Conservation (phyloP, 2,113 vertebrate genomes). For the Seriola aureovittata region DNA sequence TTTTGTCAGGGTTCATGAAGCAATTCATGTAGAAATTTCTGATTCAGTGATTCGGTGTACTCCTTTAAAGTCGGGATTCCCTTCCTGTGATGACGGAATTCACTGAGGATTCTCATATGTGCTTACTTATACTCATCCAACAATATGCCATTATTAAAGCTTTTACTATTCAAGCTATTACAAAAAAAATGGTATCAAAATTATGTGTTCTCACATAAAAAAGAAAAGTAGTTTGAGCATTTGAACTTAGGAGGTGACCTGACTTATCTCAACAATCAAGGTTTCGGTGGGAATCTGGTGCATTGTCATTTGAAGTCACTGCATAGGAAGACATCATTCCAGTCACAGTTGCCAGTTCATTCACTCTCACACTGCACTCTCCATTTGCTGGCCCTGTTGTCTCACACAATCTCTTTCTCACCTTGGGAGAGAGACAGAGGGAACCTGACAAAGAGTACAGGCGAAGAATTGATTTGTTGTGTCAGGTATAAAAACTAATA, state of each 20-base stretch:
- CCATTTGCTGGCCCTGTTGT: constrained; percentile 70
- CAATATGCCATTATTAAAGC: constrained; percentile 21
- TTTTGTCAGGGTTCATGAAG: background rate
- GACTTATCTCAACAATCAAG: constrained; percentile 64
- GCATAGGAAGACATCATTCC: constrained; percentile 70
- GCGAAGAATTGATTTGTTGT: constrained; percentile 78
- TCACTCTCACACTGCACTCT: constrained; percentile 49
- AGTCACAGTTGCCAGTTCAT: constrained; percentile 66
- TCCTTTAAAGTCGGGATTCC: background rate
- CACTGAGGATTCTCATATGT: background rate
- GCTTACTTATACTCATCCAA: constrained; percentile 12
- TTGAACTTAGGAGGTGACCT: constrained; percentile 38
- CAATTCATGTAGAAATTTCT: background rate
- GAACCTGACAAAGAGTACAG: constrained; percentile 61
- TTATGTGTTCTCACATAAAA: constrained; percentile 25
- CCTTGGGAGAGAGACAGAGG: constrained; percentile 62
- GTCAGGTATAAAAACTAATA: constrained; percentile 81
- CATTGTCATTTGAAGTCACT: constrained; percentile 76
- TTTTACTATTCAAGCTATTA: constrained; percentile 14
- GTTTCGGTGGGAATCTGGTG: constrained; percentile 65
- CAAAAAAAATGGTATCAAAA: background rate
- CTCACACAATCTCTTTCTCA: constrained; percentile 72
- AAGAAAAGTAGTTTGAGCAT: constrained; percentile 8
- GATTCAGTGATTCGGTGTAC: background rate
- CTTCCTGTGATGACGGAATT: constrained; percentile 1